Conservation (phyloP, 2,888 invertebrate species). For the Cheilosia grossa region DNA sequence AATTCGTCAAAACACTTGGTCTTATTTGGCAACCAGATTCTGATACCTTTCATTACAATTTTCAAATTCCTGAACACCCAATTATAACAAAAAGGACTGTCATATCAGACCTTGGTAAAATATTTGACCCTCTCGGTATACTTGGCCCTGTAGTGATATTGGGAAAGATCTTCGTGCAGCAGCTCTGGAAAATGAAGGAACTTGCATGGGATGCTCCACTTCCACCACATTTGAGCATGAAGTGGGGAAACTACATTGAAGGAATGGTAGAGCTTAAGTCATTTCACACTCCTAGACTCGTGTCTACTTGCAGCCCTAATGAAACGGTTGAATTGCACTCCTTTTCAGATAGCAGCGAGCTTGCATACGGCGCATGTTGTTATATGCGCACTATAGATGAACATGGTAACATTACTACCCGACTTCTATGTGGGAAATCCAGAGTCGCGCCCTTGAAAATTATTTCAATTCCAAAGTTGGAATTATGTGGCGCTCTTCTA, state of each 20-base stretch:
- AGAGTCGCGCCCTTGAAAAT: too few species aligned
- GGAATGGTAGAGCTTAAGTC: conserved; percentile 17
- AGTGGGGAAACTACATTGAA: conserved; percentile 29
- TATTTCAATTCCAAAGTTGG: too few species aligned
- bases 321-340: conserved; percentile 22
- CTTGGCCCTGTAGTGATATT: conserved; percentile 41
- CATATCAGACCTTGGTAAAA: conserved; percentile 35
- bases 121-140: conserved; percentile 44
- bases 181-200: conserved; percentile 22
- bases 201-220: conserved; percentile 36
- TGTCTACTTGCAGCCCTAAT: background rate
- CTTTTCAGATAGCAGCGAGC: conserved; percentile 41
- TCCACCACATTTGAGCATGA: conserved; percentile 27
- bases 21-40: conserved; percentile 18
- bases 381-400: conserved; percentile 26
- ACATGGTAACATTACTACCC: background rate
- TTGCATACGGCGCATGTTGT: conserved; percentile 37
- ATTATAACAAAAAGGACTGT: conserved; percentile 15
- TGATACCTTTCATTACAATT: conserved; percentile 20
- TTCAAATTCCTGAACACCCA: background rate
- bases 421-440: too few species aligned
- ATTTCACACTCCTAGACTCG: conserved; percentile 2
- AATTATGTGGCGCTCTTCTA: too few species aligned
- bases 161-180: conserved; percentile 36
- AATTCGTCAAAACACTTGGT: background rate